Evolutionary conservation across 1,140 invertebrate genomes (phyloP).

Genomic region (Papilio xuthus): DNA sequence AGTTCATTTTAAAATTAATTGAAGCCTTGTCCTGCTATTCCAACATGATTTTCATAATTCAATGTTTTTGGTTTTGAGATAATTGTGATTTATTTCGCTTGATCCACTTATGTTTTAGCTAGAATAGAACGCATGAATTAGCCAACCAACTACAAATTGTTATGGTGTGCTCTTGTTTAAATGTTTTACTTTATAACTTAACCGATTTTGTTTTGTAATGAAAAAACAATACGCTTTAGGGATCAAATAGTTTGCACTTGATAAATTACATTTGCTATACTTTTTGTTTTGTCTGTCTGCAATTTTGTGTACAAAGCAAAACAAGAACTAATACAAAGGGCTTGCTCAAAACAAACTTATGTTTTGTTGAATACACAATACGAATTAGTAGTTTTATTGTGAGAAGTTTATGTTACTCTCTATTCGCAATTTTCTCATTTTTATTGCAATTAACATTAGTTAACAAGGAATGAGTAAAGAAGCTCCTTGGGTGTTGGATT

Average conservation of each 20-base stretch:
- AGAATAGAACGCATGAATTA: background rate
- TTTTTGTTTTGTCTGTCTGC: background rate
- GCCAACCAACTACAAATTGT: slow-evolving; percentile 7
- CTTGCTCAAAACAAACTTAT: background rate
- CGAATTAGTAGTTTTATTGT: background rate
- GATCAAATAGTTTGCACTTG: background rate
- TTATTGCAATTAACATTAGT: background rate
- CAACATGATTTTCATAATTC: background rate
- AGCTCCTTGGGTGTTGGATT: too few relatives aligned
- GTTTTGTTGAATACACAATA: background rate
- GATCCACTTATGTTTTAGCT: background rate
- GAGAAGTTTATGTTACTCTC: background rate
- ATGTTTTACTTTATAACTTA: background rate
- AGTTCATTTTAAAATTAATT: background rate
- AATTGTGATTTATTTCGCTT: too few relatives aligned
- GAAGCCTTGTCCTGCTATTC: background rate
- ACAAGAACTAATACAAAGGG: background rate
- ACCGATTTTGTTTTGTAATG: slow-evolving; percentile 2
- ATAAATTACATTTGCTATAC: background rate
- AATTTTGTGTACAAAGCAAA: background rate
- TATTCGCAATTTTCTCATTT: background rate
- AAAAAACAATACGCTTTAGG: too few relatives aligned
- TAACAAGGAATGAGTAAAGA: background rate
- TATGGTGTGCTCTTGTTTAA: background rate
- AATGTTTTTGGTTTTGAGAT: too few relatives aligned